Evolutionary conservation across 92 coral and sea anemone genomes (phyloP).

Genomic region (Epizoanthus stellaris): DNA sequence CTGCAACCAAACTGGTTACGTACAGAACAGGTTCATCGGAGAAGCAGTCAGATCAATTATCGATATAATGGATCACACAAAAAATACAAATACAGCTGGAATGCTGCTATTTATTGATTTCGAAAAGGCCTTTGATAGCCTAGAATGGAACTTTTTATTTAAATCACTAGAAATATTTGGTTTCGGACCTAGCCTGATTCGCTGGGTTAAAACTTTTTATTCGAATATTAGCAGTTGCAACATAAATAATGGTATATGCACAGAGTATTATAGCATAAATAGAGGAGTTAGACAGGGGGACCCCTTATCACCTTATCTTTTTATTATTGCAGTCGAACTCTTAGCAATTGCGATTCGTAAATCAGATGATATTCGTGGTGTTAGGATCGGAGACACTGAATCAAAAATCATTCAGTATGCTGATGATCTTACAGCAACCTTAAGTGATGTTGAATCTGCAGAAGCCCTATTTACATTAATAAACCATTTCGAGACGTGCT

Average conservation of each 20-base stretch:
- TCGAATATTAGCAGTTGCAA: constrained; percentile 31
- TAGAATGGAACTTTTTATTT: constrained; percentile 31
- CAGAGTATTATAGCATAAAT: background rate
- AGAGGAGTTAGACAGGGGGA: constrained; percentile 33
- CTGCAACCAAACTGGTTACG: constrained; percentile 29
- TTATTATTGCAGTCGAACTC: constrained; percentile 36
- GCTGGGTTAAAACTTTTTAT: constrained; percentile 41
- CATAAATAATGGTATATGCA: constrained; percentile 37
- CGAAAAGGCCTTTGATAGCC: constrained; percentile 36
- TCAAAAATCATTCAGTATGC: constrained; percentile 41
- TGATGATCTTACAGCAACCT: constrained; percentile 41
- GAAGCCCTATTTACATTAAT: constrained; percentile 10
- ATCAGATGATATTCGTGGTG: constrained; percentile 12
- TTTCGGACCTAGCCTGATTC: constrained; percentile 27
- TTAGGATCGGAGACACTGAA: constrained; percentile 8
- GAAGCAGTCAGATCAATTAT: constrained; percentile 33
- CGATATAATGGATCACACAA: constrained; percentile 20
- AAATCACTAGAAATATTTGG: constrained; percentile 17
- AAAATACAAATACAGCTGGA: constrained; percentile 1
- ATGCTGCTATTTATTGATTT: constrained; percentile 26
- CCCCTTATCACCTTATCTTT: constrained; percentile 37
- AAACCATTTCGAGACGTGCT: constrained; percentile 37
- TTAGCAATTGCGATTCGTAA: constrained; percentile 29
- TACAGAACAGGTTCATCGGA: background rate
- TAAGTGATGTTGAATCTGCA: constrained; percentile 28